Conservation (phyloP, 2,113 vertebrate genomes). For the Platanista minor region DNA sequence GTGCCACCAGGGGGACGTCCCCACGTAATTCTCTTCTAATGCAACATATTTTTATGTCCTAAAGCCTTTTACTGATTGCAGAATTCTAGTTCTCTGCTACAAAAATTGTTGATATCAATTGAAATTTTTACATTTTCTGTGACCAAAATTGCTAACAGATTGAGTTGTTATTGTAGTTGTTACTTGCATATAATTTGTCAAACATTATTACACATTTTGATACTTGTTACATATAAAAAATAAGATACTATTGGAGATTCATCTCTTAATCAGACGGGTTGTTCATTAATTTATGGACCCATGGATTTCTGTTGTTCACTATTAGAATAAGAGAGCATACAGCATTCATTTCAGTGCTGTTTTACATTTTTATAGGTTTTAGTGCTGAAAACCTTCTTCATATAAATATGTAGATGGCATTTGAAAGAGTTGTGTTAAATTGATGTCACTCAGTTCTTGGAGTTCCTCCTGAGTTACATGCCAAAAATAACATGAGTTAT, state of each 20-base stretch:
- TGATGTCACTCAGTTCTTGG: constrained; percentile 26
- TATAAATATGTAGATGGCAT: background rate
- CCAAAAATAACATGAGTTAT: constrained; percentile 35
- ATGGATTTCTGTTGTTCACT: background rate
- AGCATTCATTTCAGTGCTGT: background rate
- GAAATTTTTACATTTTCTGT: background rate
- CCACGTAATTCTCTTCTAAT: background rate
- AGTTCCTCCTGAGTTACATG: constrained; percentile 14
- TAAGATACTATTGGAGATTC: background rate
- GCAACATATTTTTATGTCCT: background rate
- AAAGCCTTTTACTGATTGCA: background rate
- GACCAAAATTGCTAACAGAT: background rate
- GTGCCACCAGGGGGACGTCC: too few species aligned
- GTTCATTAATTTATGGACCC: background rate
- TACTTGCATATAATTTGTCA: background rate
- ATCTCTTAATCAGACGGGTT: background rate
- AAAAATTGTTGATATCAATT: background rate
- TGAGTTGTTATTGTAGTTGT: background rate
- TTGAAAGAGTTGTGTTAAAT: background rate
- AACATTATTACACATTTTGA: background rate
- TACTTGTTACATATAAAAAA: background rate
- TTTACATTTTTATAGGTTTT: background rate
- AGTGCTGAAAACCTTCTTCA: background rate
- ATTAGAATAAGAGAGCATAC: background rate
- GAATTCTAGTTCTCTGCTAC: background rate